Evolutionary conservation across 1,140 invertebrate species (phyloP).

Genomic region (Tigriopus japonicus): DNA sequence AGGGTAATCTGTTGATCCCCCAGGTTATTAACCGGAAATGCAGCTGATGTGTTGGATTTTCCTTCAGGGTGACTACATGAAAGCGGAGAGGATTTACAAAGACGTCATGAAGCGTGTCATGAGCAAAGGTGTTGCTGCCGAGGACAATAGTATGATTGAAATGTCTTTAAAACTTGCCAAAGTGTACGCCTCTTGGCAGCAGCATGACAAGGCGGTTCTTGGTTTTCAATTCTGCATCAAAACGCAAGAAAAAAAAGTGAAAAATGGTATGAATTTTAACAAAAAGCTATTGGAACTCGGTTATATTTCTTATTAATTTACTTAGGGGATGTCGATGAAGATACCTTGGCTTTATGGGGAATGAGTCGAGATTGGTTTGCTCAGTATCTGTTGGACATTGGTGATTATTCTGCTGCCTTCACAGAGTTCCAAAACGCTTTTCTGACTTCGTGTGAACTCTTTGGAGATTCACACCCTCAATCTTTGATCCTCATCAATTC

Average conservation of each 20-base stretch:
- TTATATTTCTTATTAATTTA: no score
- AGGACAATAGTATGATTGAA: conserved; percentile 54
- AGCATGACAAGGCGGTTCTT: conserved; percentile 42
- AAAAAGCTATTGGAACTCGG: no score
- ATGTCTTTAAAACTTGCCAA: conserved; percentile 41
- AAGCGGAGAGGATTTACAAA: conserved; percentile 64
- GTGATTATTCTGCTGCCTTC: conserved; percentile 9
- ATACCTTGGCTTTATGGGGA: conserved; percentile 40
- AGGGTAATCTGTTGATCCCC: no score
- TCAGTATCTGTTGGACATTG: conserved; percentile 37
- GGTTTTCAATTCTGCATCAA: conserved; percentile 57
- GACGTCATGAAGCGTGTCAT: conserved; percentile 44
- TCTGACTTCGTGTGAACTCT: not conserved
- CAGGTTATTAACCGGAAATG: no score
- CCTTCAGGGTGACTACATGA: conserved; percentile 44
- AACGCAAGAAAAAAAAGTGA: conserved; percentile 36
- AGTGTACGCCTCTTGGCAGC: conserved; percentile 35
- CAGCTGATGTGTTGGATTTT: no score
- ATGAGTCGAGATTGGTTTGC: conserved; percentile 64
- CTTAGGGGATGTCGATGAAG: conserved; percentile 26
- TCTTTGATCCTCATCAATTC: conserved; percentile 8
- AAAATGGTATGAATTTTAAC: conserved; percentile 15
- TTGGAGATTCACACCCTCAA: conserved; percentile 6
- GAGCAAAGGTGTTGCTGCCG: conserved; percentile 35
- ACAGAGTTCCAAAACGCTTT: not conserved